Base-by-base conservation (phyloP, 2,113 vertebrate species). In the Hippoglossus stenolepis region DNA sequence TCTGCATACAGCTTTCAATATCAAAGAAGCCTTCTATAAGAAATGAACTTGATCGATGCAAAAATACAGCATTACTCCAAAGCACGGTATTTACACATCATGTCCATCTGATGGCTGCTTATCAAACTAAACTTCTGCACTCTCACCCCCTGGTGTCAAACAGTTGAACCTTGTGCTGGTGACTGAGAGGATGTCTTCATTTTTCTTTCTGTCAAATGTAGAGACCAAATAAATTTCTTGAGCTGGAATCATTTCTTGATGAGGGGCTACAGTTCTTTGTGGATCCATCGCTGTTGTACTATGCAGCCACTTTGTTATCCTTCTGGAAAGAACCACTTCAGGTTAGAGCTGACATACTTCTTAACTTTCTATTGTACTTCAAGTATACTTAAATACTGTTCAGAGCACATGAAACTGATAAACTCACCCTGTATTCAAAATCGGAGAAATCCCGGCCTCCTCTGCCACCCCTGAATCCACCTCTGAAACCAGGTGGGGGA, bases 291-390 rank as follows among this genome's bases (percentile, higher is more conserved):
- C 86, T 79, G 85, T 84, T 26, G 90, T 84, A 94, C 95, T 98
- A 99, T 21, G 97, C 98, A 73, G 97, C 95, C 94, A 97, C 97
- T 93, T 97, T 99, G 95, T 97, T 98, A 89, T 99, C 97, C 96
- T 99, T 99, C 98, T 99, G 95, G 28, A 82, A 82, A 26, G 62
- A 68, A 45, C 14, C 28, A 10, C 20, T 40, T 1, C 14, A 43
- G 14, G 28, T 66, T 35, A 76, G 13, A 72, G 21, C 0, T 1
- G 15, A 2, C 20, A 9, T 10, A 31, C 0, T 0, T 54, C 53
- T 21, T 53, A 53, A 20, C n/a, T n/a, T 20, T 51, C 13, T n/a
- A 9, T 2, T 20, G 14, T 23, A 24, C 38, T n/a, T 69, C 0
- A 23, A 31, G 6, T 26, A 20, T 28, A 18, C 2, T 2, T 72